Evolutionary conservation across 2,113 vertebrate species (phyloP).

Genomic region (Cygnus buccinator): DNA sequence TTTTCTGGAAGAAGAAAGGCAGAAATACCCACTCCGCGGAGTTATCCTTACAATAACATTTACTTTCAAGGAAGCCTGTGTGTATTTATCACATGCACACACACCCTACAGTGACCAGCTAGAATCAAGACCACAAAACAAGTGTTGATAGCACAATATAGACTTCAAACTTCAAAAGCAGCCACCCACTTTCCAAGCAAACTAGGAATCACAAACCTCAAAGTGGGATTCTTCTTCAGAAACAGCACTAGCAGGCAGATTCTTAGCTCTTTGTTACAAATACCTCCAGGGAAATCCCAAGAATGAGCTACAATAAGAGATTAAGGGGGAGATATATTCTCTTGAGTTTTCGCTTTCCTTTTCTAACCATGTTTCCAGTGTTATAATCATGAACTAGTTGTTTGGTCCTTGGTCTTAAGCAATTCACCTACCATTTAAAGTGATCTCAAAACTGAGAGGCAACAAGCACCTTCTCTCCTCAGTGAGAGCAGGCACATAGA

Average conservation of each 20-base stretch:
- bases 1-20: neutral
- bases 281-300: neutral
- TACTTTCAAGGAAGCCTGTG: neutral
- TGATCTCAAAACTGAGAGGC: neutral
- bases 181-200: neutral
- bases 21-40: neutral
- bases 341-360: neutral
- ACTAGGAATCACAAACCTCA: neutral
- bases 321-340: too few species aligned
- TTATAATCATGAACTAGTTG: neutral
- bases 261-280: neutral
- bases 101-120: neutral
- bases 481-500: rapidly evolving
- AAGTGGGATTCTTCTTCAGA: neutral
- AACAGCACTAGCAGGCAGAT: neutral
- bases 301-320: neutral
- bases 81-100: neutral
- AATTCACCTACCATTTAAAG: neutral
- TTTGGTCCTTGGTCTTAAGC: neutral
- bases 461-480: neutral
- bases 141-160: neutral
- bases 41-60: rapidly evolving
- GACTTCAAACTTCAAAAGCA: neutral
- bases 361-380: neutral
- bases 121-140: neutral